Evolutionary conservation across 2,888 invertebrate genomes (phyloP).

Genomic region (Volucella inflata): DNA sequence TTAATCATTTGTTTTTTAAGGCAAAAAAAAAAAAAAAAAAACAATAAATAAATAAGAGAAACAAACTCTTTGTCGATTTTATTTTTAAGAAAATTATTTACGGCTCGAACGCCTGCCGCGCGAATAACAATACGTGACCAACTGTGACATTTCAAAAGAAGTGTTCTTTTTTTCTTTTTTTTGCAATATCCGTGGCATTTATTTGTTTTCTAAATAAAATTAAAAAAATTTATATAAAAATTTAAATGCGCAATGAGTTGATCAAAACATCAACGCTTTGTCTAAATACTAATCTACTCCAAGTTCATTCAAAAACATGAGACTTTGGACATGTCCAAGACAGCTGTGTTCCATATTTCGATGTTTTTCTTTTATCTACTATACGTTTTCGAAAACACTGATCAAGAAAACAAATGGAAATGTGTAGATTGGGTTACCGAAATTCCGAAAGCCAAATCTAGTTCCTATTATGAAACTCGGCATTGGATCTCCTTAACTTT

Average conservation of each 20-base stretch:
- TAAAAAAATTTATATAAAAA: not conserved
- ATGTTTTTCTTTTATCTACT: not conserved
- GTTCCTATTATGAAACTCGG: not conserved
- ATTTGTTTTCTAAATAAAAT: slow-evolving; percentile 6
- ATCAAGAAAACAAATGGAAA: slow-evolving; percentile 7
- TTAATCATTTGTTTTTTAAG: slow-evolving; percentile 33
- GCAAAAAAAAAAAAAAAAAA: slow-evolving; percentile 14
- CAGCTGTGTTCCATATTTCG: slow-evolving; percentile 31
- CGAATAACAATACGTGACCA: slow-evolving; percentile 36
- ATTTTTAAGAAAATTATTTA: slow-evolving; percentile 33
- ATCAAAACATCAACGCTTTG: slow-evolving; percentile 25
- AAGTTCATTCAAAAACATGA: slow-evolving; percentile 29
- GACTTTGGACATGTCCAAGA: slow-evolving; percentile 5
- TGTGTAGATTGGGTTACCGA: slow-evolving; percentile 6
- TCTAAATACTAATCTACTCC: not conserved
- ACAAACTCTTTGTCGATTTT: slow-evolving; percentile 3
- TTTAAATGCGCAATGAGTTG: slow-evolving; percentile 27
- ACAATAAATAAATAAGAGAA: not conserved
- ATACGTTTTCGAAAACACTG: slow-evolving; percentile 1
- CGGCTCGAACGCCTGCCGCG: slow-evolving; percentile 15
- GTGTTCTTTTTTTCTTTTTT: not conserved
- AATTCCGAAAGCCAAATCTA: not conserved
- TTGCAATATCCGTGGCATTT: slow-evolving; percentile 30
- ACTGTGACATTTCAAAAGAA: slow-evolving; percentile 12
- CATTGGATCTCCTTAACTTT: not conserved